Conservation (phyloP, 2,888 invertebrate genomes). For the Heliothis peltigera region DNA sequence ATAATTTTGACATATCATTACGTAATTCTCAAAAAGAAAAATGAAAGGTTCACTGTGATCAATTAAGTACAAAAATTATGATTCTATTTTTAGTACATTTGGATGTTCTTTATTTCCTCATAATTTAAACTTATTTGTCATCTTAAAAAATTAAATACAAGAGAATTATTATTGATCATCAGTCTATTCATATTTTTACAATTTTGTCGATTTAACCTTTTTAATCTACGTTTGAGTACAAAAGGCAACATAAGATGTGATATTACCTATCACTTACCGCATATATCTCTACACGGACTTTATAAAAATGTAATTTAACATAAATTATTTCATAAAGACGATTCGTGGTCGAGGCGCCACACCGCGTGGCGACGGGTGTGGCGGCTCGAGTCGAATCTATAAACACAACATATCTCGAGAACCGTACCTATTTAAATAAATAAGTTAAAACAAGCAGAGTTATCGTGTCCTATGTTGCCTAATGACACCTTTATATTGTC, state of each 20-base stretch:
- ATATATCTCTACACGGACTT: conserved; percentile 83
- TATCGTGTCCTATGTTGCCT: conserved; percentile 85
- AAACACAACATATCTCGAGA: conserved; percentile 66
- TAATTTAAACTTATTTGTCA: conserved; percentile 89
- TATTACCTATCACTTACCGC: conserved; percentile 76
- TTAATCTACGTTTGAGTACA: conserved; percentile 81
- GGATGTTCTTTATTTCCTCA: conserved; percentile 77
- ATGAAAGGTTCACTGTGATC: conserved; percentile 86
- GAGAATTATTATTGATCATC: conserved; percentile 89
- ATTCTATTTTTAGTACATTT: conserved; percentile 73
- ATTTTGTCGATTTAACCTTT: conserved; percentile 88
- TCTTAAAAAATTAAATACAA: conserved; percentile 89
- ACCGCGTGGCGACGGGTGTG: conserved; percentile 64
- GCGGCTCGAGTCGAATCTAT: conserved; percentile 64
- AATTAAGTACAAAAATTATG: conserved; percentile 87
- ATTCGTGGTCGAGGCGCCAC: conserved; percentile 67
- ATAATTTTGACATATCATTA: conserved; percentile 71
- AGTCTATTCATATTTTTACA: conserved; percentile 90
- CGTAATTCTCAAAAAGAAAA: conserved; percentile 86
- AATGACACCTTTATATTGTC: conserved; percentile 82
- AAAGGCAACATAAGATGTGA: conserved; percentile 86
- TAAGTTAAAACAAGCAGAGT: conserved; percentile 85
- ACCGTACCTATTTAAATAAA: conserved; percentile 83
- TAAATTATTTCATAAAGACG: conserved; percentile 78
- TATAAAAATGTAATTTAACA: conserved; percentile 82